phyloP scores from a whole-genome alignment of 2,797 vertebrate species.

The Gallinago nigripennis region DNA sequence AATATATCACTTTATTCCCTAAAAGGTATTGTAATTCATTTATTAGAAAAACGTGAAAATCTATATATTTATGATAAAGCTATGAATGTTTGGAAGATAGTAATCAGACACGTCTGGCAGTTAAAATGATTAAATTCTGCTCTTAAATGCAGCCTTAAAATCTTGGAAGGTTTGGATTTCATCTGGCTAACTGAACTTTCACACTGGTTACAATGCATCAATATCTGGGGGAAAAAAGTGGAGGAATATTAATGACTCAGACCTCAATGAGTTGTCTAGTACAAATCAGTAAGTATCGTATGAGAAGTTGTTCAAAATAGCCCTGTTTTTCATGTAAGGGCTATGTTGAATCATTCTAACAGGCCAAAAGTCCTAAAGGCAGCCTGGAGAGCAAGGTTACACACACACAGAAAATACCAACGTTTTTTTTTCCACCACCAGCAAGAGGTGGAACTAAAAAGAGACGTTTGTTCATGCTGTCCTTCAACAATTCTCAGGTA shows the following conservation, averaged over 20 bases:
- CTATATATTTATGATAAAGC: conserved; percentile 45
- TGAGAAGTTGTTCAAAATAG: background rate
- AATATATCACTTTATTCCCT: conserved; percentile 74
- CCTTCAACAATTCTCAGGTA: background rate
- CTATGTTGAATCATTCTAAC: background rate
- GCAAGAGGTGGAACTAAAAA: background rate
- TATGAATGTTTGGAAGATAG: background rate
- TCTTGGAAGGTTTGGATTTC: background rate
- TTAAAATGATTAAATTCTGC: background rate
- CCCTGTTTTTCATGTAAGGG: background rate
- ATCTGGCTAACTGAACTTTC: background rate
- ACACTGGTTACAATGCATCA: background rate
- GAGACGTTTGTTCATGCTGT: background rate
- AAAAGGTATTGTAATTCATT: conserved; percentile 75
- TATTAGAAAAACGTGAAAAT: conserved; percentile 68
- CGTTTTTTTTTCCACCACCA: background rate
- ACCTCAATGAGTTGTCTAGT: background rate
- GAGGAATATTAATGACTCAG: background rate
- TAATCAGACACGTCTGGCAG: background rate
- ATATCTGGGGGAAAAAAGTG: background rate
- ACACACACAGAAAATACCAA: background rate
- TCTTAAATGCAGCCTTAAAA: background rate
- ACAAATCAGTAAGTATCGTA: background rate
- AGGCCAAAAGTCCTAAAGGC: background rate
- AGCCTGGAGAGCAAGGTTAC: background rate